phyloP scores from a whole-genome alignment of 2,113 vertebrate genomes.

The Podilymbus podiceps region DNA sequence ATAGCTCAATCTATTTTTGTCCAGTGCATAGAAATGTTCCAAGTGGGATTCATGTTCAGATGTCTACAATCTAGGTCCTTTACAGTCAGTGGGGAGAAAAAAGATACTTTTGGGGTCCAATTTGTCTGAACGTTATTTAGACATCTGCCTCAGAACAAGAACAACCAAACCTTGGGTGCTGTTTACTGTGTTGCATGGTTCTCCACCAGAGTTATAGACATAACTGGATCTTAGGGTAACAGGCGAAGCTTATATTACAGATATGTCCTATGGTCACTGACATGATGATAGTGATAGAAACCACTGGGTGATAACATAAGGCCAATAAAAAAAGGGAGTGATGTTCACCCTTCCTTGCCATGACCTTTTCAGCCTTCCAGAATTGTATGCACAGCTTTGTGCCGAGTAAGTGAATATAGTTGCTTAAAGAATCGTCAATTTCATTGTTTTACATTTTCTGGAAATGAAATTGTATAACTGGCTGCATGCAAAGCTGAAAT shows the following conservation, averaged over 20 bases:
- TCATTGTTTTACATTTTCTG: neutral
- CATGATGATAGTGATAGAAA: neutral
- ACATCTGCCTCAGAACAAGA: neutral
- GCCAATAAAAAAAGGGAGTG: neutral
- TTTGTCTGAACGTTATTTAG: neutral
- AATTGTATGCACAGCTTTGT: neutral
- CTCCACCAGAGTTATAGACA: neutral
- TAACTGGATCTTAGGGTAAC: neutral
- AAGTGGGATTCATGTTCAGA: neutral
- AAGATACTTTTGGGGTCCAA: neutral
- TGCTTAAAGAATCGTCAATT: neutral
- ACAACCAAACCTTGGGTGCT: neutral
- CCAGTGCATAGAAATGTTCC: neutral
- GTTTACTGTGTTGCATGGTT: neutral
- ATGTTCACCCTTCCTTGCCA: neutral
- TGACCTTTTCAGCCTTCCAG: neutral
- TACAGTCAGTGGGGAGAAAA: neutral
- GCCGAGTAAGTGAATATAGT: neutral
- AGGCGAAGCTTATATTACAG: neutral
- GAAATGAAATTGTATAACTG: neutral
- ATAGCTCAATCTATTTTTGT: neutral
- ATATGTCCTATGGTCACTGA: neutral
- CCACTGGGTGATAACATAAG: neutral
- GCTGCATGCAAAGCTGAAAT: neutral
- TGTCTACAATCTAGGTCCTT: neutral